phyloP scores from a whole-genome alignment of 2,888 invertebrate genomes.

The Caenorhabditis sulstoni region DNA sequence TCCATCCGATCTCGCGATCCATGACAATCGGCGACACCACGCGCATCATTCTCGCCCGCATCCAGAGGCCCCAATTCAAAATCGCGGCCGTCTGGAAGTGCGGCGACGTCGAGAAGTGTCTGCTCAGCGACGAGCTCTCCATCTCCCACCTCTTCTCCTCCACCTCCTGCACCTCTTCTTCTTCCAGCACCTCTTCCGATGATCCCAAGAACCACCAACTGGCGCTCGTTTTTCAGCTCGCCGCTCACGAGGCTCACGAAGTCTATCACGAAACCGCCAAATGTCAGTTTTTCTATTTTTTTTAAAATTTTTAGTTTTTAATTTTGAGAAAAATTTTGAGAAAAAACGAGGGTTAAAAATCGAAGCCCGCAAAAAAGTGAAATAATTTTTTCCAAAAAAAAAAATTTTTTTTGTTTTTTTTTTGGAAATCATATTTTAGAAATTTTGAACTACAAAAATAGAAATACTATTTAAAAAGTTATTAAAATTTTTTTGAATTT shows the following conservation, averaged over 20 bases:
- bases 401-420: too few relatives aligned
- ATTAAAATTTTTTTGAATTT: too few relatives aligned
- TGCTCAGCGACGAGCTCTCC: constrained; percentile 23
- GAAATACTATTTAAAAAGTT: too few relatives aligned
- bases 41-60: not conserved
- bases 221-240: not conserved
- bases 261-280: constrained; percentile 2
- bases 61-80: not conserved
- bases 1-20: not conserved
- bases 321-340: constrained; percentile 2
- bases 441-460: too few relatives aligned
- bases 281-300: not conserved
- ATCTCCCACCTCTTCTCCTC: constrained; percentile 10
- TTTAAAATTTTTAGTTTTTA: not conserved
- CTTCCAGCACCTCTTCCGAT: too few relatives aligned
- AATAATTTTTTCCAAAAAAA: too few relatives aligned
- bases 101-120: constrained; percentile 33
- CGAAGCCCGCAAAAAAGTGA: too few relatives aligned
- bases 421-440: too few relatives aligned
- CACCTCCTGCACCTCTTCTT: too few relatives aligned
- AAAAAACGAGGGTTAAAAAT: too few relatives aligned
- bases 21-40: constrained; percentile 17
- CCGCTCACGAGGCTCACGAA: not conserved
- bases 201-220: too few relatives aligned
- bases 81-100: constrained; percentile 18